Evolutionary conservation across 2,113 vertebrate genomes (phyloP).

Genomic region (Empidonax traillii): DNA sequence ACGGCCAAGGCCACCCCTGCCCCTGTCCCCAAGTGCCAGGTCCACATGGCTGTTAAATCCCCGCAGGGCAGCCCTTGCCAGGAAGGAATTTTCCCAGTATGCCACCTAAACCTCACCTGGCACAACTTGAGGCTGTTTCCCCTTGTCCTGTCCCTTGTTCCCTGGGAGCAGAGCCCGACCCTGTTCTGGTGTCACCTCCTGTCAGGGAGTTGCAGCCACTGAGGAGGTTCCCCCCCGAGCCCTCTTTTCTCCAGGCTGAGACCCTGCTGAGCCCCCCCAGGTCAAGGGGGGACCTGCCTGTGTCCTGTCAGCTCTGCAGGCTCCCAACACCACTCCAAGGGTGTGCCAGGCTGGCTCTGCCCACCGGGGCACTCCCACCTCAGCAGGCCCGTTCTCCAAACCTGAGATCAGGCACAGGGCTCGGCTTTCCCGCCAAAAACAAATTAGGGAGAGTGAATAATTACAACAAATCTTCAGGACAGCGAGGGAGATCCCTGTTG

Average conservation of each 20-base stretch:
- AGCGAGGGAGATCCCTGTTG: rapidly evolving
- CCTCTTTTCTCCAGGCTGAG: background rate
- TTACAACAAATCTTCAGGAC: rapidly evolving
- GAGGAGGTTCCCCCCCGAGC: background rate
- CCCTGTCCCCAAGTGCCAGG: background rate
- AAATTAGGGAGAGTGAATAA: background rate
- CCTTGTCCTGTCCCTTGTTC: background rate
- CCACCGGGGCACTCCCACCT: background rate
- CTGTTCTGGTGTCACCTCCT: background rate
- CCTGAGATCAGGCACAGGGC: background rate
- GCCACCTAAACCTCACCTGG: background rate
- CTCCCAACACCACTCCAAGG: background rate
- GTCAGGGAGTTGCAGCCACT: background rate
- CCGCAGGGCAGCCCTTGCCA: background rate
- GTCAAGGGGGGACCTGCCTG: background rate
- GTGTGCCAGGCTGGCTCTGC: background rate
- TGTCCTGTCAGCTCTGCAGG: background rate
- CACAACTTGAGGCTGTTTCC: background rate
- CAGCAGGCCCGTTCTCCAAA: rapidly evolving
- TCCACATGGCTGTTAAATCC: background rate
- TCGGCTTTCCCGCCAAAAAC: rapidly evolving
- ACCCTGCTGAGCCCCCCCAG: rapidly evolving
- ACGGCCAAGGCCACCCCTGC: background rate
- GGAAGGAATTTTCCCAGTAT: background rate
- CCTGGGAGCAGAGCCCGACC: background rate